Evolutionary conservation across 2,888 invertebrate genomes (phyloP).

Genomic region (Scaeva pyrastri): DNA sequence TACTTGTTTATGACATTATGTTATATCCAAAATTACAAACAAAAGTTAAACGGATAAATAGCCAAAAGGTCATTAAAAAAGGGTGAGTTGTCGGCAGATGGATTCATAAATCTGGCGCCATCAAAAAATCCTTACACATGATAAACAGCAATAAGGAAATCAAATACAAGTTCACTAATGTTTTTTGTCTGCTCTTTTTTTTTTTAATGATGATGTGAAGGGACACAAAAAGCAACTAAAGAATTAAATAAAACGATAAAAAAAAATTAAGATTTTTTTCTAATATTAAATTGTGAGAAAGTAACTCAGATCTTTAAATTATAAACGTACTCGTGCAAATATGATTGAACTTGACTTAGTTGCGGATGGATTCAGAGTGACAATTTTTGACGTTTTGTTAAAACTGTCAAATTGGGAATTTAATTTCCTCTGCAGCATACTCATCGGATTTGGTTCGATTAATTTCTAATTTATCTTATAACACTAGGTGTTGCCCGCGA

Average conservation of each 20-base stretch:
- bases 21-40: conserved; percentile 46
- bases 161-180: conserved; percentile 48
- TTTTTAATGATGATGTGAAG: not conserved
- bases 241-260: not conserved
- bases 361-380: too few relatives aligned
- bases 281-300: too few relatives aligned
- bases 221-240: not conserved
- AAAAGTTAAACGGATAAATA: conserved; percentile 13
- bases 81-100: conserved; percentile 16
- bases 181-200: conserved; percentile 39
- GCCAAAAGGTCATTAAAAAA: conserved; percentile 45
- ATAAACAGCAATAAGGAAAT: conserved; percentile 46
- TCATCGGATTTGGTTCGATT: too few relatives aligned
- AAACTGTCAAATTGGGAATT: too few relatives aligned
- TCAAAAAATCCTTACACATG: conserved; percentile 35
- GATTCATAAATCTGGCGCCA: conserved; percentile 68
- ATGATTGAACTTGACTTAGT: too few relatives aligned
- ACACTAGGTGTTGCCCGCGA: too few relatives aligned
- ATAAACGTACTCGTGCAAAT: too few relatives aligned
- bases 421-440: too few relatives aligned
- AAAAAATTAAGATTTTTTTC: conserved; percentile 7
- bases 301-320: too few relatives aligned
- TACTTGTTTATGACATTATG: conserved; percentile 64
- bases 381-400: too few relatives aligned
- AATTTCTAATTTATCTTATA: too few relatives aligned